Evolutionary conservation across 1,140 invertebrate species (phyloP).

Genomic region (Lerema accius): DNA sequence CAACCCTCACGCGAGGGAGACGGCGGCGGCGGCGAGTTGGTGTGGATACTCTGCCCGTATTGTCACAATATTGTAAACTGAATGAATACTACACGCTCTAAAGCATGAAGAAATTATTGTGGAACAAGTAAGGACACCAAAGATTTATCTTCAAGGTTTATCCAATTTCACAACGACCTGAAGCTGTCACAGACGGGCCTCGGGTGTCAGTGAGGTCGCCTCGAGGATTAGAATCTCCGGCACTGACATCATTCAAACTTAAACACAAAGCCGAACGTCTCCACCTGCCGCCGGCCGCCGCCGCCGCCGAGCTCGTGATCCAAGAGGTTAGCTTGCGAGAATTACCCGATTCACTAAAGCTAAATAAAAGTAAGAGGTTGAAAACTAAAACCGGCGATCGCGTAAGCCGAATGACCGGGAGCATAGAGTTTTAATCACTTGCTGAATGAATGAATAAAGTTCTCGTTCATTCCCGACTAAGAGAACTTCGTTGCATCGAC

Average conservation of each 20-base stretch:
- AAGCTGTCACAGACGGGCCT: neutral
- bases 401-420: conserved; percentile 1
- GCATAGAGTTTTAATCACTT: conserved; percentile 26
- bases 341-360: too few species aligned
- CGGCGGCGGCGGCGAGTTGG: neutral
- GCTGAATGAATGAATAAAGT: conserved; percentile 25
- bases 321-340: too few species aligned
- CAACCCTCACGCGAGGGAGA: conserved; percentile 3
- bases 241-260: neutral
- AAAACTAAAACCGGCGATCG: conserved; percentile 9
- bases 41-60: too few species aligned
- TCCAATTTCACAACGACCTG: neutral
- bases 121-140: too few species aligned
- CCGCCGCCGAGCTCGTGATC: too few species aligned
- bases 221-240: neutral
- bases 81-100: too few species aligned
- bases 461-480: conserved; percentile 15
- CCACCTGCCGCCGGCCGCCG: too few species aligned
- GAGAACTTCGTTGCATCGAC: conserved; percentile 13
- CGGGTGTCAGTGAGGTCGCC: neutral
- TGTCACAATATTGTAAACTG: too few species aligned
- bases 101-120: too few species aligned
- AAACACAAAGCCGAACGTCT: too few species aligned
- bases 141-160: neutral
- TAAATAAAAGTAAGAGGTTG: neutral